phyloP scores from a whole-genome alignment of 2,888 invertebrate genomes.

The Drepanosiphum platanoidis region DNA sequence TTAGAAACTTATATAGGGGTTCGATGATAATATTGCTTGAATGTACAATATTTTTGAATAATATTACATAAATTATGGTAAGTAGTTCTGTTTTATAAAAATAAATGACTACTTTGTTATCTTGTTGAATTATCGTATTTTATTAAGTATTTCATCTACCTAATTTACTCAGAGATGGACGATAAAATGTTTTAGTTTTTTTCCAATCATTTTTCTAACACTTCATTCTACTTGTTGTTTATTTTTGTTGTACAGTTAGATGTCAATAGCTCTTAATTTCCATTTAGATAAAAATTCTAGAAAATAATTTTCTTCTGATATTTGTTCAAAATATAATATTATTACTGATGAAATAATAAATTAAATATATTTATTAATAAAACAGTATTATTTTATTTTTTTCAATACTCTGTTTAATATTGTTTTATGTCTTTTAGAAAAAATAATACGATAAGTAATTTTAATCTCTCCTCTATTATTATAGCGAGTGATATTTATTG shows the following conservation, averaged over 20 bases:
- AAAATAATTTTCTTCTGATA: not conserved
- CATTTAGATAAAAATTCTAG: not conserved
- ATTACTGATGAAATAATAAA: not conserved
- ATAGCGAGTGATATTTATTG: no score
- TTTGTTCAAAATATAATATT: not conserved
- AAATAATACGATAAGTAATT: no score
- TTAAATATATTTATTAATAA: not conserved
- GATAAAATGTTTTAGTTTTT: not conserved
- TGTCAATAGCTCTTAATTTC: not conserved
- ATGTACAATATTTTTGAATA: constrained; percentile 41
- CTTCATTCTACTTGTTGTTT: not conserved
- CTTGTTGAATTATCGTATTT: constrained; percentile 35
- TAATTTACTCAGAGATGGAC: not conserved
- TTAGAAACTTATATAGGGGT: constrained; percentile 42
- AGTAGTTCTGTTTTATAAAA: constrained; percentile 51
- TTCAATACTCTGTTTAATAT: no score
- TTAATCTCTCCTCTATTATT: no score
- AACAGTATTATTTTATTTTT: not conserved
- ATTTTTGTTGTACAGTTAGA: not conserved
- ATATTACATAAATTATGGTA: constrained; percentile 14
- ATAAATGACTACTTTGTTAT: constrained; percentile 56
- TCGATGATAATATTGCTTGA: constrained; percentile 41
- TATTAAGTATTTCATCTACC: not conserved
- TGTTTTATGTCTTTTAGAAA: no score
- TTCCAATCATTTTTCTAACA: not conserved